Conservation (phyloP, 2,113 vertebrate genomes). For the Elanoides forficatus region DNA sequence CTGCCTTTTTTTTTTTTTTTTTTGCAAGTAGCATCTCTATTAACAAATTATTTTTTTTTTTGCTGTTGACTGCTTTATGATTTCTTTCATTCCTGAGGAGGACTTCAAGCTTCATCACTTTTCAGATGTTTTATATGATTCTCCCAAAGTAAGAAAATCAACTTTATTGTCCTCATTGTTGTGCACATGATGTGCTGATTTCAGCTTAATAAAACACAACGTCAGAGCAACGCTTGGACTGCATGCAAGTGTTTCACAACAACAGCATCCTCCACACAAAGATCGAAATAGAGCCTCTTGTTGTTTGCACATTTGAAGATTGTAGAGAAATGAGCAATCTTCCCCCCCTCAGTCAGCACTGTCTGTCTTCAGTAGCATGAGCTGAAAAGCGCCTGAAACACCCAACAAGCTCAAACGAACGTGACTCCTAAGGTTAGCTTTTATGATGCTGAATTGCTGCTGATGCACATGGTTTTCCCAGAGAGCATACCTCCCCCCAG, state of each 20-base stretch:
- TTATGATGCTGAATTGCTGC: background rate
- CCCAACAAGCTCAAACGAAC: background rate
- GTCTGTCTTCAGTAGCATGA: background rate
- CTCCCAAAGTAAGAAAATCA: background rate
- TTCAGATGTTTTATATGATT: background rate
- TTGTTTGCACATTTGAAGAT: background rate
- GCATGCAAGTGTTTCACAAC: background rate
- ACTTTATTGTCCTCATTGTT: background rate
- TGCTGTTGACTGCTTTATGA: background rate
- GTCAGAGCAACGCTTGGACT: background rate
- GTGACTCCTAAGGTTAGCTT: rapidly evolving
- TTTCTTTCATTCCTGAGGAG: background rate
- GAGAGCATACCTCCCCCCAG: rapidly evolving
- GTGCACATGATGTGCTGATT: background rate
- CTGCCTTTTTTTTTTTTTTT: background rate
- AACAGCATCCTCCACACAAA: background rate
- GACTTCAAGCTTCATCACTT: background rate
- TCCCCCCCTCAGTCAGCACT: background rate
- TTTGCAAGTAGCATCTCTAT: background rate
- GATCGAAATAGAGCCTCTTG: background rate
- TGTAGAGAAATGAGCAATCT: background rate
- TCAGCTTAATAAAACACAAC: background rate
- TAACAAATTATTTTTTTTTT: background rate
- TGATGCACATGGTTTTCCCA: background rate
- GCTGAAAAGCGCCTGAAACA: background rate